A percentile compares a stretch with the other conserved stretches of the same genome.
These are phyloP conservation scores for Rhinopomastus cyanomelas DNA, from an alignment of 2,113 vertebrate species.

Conservation along the genomic window DNA sequence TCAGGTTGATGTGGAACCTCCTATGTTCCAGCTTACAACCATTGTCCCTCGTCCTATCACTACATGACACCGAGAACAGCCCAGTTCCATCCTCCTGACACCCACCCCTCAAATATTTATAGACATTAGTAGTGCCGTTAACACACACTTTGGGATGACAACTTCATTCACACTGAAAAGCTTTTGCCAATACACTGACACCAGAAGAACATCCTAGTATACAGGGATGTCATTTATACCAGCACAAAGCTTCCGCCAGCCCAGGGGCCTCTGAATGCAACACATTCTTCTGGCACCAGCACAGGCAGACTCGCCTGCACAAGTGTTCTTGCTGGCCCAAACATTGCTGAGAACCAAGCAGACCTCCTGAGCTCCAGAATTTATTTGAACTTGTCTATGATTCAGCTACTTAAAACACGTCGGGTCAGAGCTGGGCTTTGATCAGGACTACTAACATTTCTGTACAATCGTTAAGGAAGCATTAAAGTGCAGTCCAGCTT, in stretches of 20 bases:
- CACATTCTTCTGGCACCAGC: rapidly evolving
- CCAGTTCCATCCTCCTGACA: no score
- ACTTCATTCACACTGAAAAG: background rate
- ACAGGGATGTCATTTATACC: background rate
- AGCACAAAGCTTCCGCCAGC: rapidly evolving
- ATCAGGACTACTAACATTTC: background rate
- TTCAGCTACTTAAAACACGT: no score
- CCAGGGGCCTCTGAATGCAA: background rate
- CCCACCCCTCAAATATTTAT: no score
- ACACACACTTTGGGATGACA: background rate
- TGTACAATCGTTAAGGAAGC: background rate
- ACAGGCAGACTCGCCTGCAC: background rate
- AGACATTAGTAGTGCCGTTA: background rate
- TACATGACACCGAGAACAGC: no score
- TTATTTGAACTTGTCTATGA: background rate
- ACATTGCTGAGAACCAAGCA: background rate
- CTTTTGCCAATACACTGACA: background rate
- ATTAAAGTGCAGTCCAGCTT: background rate
- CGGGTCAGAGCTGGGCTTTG: background rate
- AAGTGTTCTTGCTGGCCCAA: background rate
- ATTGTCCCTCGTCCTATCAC: no score
- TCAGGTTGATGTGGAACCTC: no score
- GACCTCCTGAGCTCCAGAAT: background rate
- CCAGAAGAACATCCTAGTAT: background rate
- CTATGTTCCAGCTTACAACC: no score